Base-by-base conservation (phyloP, 2,113 vertebrate species). In the Anarhynchus alexandrinus region DNA sequence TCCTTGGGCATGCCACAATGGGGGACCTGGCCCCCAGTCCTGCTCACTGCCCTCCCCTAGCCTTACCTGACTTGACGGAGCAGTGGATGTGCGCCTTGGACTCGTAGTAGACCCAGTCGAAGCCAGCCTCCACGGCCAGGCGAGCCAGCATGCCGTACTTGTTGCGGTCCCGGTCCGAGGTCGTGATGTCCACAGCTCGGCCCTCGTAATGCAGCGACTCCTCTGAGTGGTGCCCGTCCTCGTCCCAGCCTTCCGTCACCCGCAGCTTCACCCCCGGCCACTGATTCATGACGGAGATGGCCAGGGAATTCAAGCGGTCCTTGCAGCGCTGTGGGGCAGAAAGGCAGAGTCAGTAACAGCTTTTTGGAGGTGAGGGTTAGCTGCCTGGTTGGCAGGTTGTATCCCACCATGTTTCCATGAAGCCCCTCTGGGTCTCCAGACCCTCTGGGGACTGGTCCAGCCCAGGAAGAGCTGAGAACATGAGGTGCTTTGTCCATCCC, bases 241-340 rank as follows among this genome's bases (percentile, higher is more conserved):
- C 99, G 5, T 99, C 99, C 99, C 99, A 99, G 96, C 99, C 99
- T 96, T 99, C 99, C 0, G 99, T 99, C 95, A 99, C 99, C 47
- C 99, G 98, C 96, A 99, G 98, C 97, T 99, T 99, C 93, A 99
- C 98, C 11, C 98, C 98, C 0, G 99, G 99, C 99, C 99, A 99
- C 98, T 99, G 98, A 97, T 99, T 99, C 99, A 99, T 99, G 88
- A 99, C 99, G 0, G 99, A 99, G 97, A 99, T 99, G 95, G 99
- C 99, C 98, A 99, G 97, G 4, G 99, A 99, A 97, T 99, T 99
- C 95, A 99, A 97, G 95, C 99, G 99, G 98, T 99, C 99, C 97
- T 99, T 99, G 97, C 99, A 99, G 83, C 99, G 99, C 99, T 99
- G 97, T 4, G 32, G 65, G 93, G 51, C 36, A 91, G 80, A 95